Percentiles rank a stretch among this genome's conserved stretches.
Evolutionary conservation across 2,797 vertebrate species (phyloP).

Genomic region (Gadopsis bispinosus): DNA sequence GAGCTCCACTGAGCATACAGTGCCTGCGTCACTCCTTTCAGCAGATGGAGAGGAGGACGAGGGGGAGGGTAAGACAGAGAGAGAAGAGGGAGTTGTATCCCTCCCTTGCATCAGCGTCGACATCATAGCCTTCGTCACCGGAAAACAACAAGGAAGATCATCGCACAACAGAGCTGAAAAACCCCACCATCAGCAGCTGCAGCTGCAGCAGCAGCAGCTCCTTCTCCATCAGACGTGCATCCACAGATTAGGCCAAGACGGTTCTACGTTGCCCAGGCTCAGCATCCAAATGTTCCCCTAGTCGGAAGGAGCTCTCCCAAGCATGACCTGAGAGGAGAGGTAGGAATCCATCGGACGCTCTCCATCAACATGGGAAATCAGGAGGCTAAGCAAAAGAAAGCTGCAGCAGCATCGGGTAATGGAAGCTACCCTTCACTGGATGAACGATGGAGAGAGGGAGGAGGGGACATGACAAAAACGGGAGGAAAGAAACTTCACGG

Average conservation of each 20-base stretch:
- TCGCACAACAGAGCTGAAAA: slow-evolving; percentile 34
- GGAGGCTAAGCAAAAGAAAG: slow-evolving; percentile 93
- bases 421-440: slow-evolving; percentile 86
- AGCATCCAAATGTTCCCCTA: slow-evolving; percentile 20
- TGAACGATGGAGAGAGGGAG: slow-evolving; percentile 87
- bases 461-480: slow-evolving; percentile 89
- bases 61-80: slow-evolving; percentile 53
- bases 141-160: slow-evolving; percentile 57
- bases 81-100: slow-evolving; percentile 68
- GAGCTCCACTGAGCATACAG: slow-evolving; percentile 86
- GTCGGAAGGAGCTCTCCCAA: slow-evolving; percentile 39
- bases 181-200: slow-evolving; percentile 27
- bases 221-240: slow-evolving; percentile 14
- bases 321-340: slow-evolving; percentile 86
- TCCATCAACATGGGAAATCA: slow-evolving; percentile 93
- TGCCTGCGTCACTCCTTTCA: slow-evolving; percentile 81
- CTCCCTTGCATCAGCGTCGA: slow-evolving; percentile 80
- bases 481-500: slow-evolving; percentile 88
- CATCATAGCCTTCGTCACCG: slow-evolving; percentile 75
- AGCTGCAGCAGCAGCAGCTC: slow-evolving; percentile 26
- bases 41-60: slow-evolving; percentile 74
- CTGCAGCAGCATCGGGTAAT: slow-evolving; percentile 87
- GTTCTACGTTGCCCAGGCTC: not conserved
- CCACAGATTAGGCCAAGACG: slow-evolving; percentile 27
- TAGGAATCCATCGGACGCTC: slow-evolving; percentile 49